phyloP scores from a whole-genome alignment of 2,113 vertebrate species.

The Motacilla alba region DNA sequence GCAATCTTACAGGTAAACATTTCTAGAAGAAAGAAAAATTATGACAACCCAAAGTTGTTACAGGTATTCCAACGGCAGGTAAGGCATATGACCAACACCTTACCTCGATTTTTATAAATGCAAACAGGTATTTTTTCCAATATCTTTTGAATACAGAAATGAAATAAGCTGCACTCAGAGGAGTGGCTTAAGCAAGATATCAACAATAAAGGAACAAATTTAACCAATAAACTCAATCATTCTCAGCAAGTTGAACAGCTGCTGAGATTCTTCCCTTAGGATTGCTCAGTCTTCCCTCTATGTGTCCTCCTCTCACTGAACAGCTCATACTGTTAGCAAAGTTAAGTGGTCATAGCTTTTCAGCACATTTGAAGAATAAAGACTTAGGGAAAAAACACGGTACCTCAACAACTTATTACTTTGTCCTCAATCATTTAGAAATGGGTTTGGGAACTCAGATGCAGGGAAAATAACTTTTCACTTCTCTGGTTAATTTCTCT shows the following conservation, averaged over 20 bases:
- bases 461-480: neutral
- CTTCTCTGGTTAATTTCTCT: neutral
- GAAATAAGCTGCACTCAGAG: neutral
- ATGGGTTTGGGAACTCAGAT: neutral
- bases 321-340: neutral
- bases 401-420: neutral
- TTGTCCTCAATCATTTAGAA: neutral
- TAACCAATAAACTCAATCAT: neutral
- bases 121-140: neutral
- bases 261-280: neutral
- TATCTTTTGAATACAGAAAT: neutral
- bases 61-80: neutral
- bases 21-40: neutral
- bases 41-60: neutral
- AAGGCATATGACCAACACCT: neutral
- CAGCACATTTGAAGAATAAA: neutral
- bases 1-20: neutral
- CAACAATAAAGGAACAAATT: neutral
- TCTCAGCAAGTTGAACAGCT: neutral
- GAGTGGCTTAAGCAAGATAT: neutral
- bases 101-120: neutral
- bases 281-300: neutral
- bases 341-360: neutral
- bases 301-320: neutral
- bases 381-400: neutral